phyloP scores from a whole-genome alignment of 2,888 invertebrate species.

The Chaetoderma sp. region DNA sequence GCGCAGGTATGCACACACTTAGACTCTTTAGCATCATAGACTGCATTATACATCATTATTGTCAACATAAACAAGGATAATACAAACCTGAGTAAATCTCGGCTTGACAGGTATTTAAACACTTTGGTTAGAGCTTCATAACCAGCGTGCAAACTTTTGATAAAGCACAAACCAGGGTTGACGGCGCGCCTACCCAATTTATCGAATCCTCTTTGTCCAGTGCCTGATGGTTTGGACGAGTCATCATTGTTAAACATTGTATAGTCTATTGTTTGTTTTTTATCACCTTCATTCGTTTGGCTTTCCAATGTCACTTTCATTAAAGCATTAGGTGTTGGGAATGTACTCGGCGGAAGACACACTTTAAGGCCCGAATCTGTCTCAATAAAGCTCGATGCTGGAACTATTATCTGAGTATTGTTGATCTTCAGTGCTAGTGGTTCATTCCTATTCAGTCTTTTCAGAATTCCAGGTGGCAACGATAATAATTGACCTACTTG shows the following conservation, averaged over 20 bases:
- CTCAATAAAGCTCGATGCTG: slow-evolving; percentile 57
- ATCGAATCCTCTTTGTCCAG: neutral
- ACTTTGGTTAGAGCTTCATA: slow-evolving; percentile 56
- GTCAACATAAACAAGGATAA: too few relatives aligned
- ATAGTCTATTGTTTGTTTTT: slow-evolving; percentile 29
- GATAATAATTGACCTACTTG: slow-evolving; percentile 55
- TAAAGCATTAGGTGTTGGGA: slow-evolving; percentile 43
- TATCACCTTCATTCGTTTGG: slow-evolving; percentile 40
- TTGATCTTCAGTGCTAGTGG: slow-evolving; percentile 58
- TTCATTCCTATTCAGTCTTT: slow-evolving; percentile 49
- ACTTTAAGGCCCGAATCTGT: slow-evolving; percentile 54
- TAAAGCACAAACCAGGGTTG: slow-evolving; percentile 35
- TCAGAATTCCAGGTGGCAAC: slow-evolving; percentile 52
- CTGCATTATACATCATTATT: too few relatives aligned
- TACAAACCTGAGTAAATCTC: slow-evolving; percentile 54
- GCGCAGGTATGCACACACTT: too few relatives aligned
- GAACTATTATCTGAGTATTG: slow-evolving; percentile 53
- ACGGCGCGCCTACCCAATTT: neutral
- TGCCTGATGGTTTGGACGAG: neutral
- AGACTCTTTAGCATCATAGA: too few relatives aligned
- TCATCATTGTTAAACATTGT: neutral
- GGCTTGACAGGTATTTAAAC: slow-evolving; percentile 48
- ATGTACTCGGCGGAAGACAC: slow-evolving; percentile 58
- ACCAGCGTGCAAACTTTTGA: slow-evolving; percentile 53
- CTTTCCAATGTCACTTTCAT: too few relatives aligned